phyloP scores from a whole-genome alignment of 2,888 invertebrate species.

The Baronia brevicornis region DNA sequence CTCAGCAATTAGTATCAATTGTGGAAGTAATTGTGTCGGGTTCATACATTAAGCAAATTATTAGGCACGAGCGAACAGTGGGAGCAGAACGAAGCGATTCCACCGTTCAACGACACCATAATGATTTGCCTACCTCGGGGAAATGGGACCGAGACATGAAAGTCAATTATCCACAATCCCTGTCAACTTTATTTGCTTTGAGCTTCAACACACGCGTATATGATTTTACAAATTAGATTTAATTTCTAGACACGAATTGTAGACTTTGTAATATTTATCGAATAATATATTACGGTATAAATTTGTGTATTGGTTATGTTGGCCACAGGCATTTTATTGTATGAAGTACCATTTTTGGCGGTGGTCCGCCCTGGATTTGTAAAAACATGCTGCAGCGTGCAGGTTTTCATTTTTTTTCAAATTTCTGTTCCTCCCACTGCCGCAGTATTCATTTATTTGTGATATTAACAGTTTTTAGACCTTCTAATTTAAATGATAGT shows the following conservation, averaged over 20 bases:
- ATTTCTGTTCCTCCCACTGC: too few species aligned
- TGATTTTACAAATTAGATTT: not conserved
- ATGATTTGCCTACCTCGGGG: slow-evolving; percentile 34
- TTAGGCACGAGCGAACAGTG: slow-evolving; percentile 13
- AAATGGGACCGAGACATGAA: slow-evolving; percentile 47
- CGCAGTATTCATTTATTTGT: too few species aligned
- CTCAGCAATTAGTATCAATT: slow-evolving; percentile 11
- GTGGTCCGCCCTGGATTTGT: too few species aligned
- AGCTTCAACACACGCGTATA: slow-evolving; percentile 11
- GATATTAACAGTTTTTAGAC: too few species aligned
- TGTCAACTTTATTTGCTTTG: slow-evolving; percentile 40
- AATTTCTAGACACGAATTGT: not conserved
- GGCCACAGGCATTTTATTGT: too few species aligned
- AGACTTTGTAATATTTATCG: too few species aligned
- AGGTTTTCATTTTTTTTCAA: too few species aligned
- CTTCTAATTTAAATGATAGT: too few species aligned
- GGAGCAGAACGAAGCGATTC: slow-evolving; percentile 15
- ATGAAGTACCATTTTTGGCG: too few species aligned
- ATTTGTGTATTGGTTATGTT: too few species aligned
- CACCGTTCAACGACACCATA: slow-evolving; percentile 33
- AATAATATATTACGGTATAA: too few species aligned
- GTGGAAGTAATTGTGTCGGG: slow-evolving; percentile 15
- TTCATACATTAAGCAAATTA: slow-evolving; percentile 20
- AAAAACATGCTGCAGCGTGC: too few species aligned
- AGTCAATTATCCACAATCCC: slow-evolving; percentile 48